Conservation (phyloP, 2,888 invertebrate species). For the Aelia acuminata region DNA sequence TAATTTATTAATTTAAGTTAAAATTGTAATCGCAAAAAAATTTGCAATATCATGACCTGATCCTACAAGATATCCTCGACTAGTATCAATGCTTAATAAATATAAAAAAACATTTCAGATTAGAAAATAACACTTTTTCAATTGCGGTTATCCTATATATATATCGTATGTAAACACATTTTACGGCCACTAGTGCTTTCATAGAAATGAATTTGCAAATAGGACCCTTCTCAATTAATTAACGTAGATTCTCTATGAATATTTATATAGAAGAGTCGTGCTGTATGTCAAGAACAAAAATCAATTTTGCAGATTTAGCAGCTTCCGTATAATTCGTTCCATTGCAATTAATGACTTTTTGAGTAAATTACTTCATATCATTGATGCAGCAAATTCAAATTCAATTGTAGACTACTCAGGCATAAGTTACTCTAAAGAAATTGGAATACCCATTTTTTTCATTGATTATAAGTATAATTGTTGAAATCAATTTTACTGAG, state of each 20-base stretch:
- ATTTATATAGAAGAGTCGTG: background rate
- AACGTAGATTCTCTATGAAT: background rate
- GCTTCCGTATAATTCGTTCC: background rate
- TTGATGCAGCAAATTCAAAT: background rate
- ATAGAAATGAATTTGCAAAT: background rate
- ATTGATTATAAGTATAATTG: background rate
- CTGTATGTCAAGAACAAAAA: background rate
- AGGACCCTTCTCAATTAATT: background rate
- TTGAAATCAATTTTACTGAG: background rate
- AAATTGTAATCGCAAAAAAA: too few species aligned
- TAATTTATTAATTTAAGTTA: too few species aligned
- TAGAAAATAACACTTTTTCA: too few species aligned
- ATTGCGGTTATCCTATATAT: too few species aligned
- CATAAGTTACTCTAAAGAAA: too few species aligned
- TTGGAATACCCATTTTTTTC: background rate
- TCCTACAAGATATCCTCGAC: too few species aligned
- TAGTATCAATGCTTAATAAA: too few species aligned
- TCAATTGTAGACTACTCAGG: too few species aligned
- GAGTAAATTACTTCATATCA: background rate
- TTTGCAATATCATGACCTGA: too few species aligned
- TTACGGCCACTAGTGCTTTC: background rate
- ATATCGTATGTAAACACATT: too few species aligned
- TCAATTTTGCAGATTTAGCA: too few species aligned
- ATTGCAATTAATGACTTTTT: background rate
- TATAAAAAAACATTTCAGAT: too few species aligned